Base-by-base conservation (phyloP, 2,797 vertebrate species). In the Syngnathus rostellatus region DNA sequence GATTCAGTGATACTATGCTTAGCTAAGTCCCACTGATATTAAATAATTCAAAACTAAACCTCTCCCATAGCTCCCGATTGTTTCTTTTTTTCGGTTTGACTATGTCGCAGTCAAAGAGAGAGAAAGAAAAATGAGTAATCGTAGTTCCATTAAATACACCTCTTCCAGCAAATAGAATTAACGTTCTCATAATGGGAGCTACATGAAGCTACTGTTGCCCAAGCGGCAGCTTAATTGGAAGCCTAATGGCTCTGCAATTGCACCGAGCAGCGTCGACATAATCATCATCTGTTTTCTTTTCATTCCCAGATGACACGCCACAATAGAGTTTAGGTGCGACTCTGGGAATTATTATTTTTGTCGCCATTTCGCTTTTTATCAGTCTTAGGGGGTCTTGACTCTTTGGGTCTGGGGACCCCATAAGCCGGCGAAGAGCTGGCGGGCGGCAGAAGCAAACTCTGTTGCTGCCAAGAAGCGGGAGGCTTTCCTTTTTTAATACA, bases 211-310 rank as follows among this genome's bases (percentile, higher is more conserved):
- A 63, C 38, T 77, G 48, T 62, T 64, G 45, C 63, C n/a, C 45
- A 74, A 72, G 66, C 70, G 59, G 68, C 72, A 62, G 62, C 67
- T 73, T 78, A 83, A 82, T 81, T 79, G 72, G 68, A 76, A 66
- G 67, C 69, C 68, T 77, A 78, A 80, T 80, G 57, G 79, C 67
- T 77, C 82, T 78, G 77, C 64, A 79, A 82, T 77, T 76, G 73
- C 73, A 17, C 64, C 63, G 64, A 68, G 53, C 65, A 71, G 74
- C 72, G 72, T 70, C 62, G 65, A 69, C 43, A 51, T 51, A n/a
- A 51, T 57, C 66, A 76, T 71, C 62, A 68, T 70, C 41, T n/a
- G n/a, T 77, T 77, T 68, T 63, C 53, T 68, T 72, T 78, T 25
- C 7, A 40, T 40, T 62, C 39, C 14, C 9, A 41, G 41, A 21